A percentile compares a stretch with the other conserved stretches of the same genome.
Evolutionary conservation across 2,113 vertebrate genomes (phyloP).

Genomic region (Noctilio leporinus): DNA sequence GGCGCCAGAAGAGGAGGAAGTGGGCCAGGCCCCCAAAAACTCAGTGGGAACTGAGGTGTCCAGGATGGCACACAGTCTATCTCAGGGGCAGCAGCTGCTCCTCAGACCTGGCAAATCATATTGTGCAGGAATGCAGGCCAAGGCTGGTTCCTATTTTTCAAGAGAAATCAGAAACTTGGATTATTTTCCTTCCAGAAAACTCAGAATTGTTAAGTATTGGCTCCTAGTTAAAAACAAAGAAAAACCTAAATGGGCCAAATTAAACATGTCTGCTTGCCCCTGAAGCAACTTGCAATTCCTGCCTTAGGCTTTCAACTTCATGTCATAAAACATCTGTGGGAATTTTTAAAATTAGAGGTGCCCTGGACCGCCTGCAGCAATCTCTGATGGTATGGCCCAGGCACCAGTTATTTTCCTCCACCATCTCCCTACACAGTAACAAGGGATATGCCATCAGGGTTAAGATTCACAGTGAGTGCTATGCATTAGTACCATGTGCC

Average conservation of each 20-base stretch:
- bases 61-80: no score
- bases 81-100: neutral
- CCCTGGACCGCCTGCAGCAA: neutral
- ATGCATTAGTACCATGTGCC: neutral
- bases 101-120: neutral
- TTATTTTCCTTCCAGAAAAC: neutral
- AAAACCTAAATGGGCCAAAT: neutral
- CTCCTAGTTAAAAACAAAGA: slow-evolving; percentile 10
- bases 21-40: neutral
- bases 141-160: neutral
- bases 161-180: neutral
- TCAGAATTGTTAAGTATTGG: neutral
- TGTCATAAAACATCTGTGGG: neutral
- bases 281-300: neutral
- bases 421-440: neutral
- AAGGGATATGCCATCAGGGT: neutral
- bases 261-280: neutral
- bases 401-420: neutral
- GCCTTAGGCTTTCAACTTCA: neutral
- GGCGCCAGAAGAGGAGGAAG: neutral
- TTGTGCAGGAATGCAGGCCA: neutral
- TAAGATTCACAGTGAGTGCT: neutral
- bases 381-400: neutral
- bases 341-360: neutral
- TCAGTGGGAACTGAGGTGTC: rapidly evolving